Evolutionary conservation across 2,888 invertebrate species (phyloP), one percentile per base, ranked within the genome.

Genomic region (Dioctria linearis): DNA sequence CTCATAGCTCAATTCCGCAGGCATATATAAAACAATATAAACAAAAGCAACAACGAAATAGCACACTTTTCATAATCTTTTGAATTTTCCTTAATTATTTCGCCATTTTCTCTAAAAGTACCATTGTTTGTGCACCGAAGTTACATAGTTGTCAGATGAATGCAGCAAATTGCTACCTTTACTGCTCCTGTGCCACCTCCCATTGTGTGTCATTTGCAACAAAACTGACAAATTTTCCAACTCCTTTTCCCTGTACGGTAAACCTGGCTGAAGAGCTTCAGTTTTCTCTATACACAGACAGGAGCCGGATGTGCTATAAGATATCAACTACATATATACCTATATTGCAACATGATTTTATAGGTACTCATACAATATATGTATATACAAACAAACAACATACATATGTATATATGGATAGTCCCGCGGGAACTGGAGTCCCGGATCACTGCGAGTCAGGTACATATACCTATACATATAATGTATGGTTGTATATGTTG

Each of bases 81-180:
- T 63, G 63, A 76, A 63, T 76, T 76, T 76, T 46, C 76, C 39
- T 61, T 76, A 76, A 76, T 76, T 76, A 76, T 63, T 63, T 63
- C 76, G 63, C 63, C 76, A 76, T 76, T 76, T 76, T 46, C 46
- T 39, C 57, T 63, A 61, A 51, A 49, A 76, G 63, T 49, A 42
- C 76, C 61, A 76, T 76, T 76, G 76, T 63, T 76, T 76, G 76
- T 46, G 46, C 63, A 76, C 43, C 25, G 78, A 78, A 51, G 54
- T 66, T 66, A 78, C 54, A 39, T 66, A 66, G 54, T 78, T 66
- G 40, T 49, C 57, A 46, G 8, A 39, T 78, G 78, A 66, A 66
- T 66, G 78, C 65, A 78, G 78, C 65, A 78, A 78, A 51, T 78
- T 78, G 51, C 66, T 66, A 78, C 66, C 78, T 78, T 78, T 66